A percentile compares a stretch with the other conserved stretches of the same genome.
phyloP scores from a whole-genome alignment of 2,797 vertebrate genomes.

The Anniella stebbinsi region DNA sequence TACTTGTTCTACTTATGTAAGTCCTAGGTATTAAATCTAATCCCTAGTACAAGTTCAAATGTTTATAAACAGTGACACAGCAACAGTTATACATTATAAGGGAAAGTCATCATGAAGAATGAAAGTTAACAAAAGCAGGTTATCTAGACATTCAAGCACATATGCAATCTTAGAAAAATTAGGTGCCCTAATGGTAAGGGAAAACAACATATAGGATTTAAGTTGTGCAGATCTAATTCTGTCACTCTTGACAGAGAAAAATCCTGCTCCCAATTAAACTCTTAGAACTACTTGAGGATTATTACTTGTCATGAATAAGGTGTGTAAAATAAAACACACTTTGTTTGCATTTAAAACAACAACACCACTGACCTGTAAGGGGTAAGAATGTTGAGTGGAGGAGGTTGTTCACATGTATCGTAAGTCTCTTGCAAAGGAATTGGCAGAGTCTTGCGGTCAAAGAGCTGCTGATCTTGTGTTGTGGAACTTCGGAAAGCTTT shows the following conservation, averaged over 20 bases:
- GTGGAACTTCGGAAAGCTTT: constrained; percentile 98
- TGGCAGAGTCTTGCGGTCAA: constrained; percentile 93
- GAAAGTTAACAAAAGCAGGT: not conserved
- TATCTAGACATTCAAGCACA: constrained; percentile 5
- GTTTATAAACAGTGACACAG: not conserved
- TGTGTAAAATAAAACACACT: not conserved
- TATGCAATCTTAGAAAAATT: not conserved
- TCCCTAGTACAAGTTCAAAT: not conserved
- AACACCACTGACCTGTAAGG: constrained; percentile 90
- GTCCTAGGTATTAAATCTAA: not conserved
- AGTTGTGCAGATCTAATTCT: not conserved
- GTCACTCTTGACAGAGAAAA: not conserved
- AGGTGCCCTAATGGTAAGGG: constrained; percentile 4
- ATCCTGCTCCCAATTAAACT: constrained; percentile 24
- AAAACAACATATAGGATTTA: constrained; percentile 20
- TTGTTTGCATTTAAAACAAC: not conserved
- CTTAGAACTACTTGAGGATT: constrained; percentile 19
- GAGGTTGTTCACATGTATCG: constrained; percentile 93
- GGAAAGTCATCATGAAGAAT: not conserved
- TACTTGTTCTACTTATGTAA: not conserved
- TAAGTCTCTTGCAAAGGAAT: constrained; percentile 96
- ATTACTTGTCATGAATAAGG: not conserved
- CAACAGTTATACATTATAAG: not conserved
- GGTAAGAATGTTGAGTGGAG: constrained; percentile 96
- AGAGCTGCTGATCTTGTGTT: constrained; percentile 97